Evolutionary conservation across 2,797 vertebrate species (phyloP).

Genomic region (Nothura maculosa): DNA sequence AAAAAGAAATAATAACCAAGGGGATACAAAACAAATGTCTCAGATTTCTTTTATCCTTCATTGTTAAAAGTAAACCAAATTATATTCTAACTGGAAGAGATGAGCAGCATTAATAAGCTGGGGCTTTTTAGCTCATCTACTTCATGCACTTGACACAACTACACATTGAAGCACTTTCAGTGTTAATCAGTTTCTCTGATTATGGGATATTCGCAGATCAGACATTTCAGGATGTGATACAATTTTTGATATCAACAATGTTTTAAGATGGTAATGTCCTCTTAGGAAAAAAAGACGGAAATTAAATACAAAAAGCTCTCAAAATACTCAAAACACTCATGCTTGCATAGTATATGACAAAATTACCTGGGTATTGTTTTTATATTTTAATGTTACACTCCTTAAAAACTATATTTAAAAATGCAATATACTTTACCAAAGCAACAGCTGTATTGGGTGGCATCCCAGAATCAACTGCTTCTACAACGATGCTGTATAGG

Average conservation of each 20-base stretch:
- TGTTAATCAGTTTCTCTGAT: background rate
- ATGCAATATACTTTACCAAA: constrained; percentile 70
- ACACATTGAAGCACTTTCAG: background rate
- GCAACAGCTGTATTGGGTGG: constrained; percentile 79
- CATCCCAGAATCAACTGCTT: constrained; percentile 79
- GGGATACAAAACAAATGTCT: background rate
- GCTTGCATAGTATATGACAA: background rate
- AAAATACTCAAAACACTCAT: background rate
- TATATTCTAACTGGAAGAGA: background rate
- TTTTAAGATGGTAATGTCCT: background rate
- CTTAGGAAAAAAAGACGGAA: background rate
- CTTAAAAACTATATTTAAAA: background rate
- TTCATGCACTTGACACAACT: background rate
- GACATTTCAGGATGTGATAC: background rate
- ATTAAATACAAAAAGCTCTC: background rate
- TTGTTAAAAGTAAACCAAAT: background rate
- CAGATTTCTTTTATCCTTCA: background rate
- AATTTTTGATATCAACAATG: background rate
- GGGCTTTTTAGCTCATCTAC: background rate
- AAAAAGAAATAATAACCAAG: background rate
- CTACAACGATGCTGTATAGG: constrained; percentile 78
- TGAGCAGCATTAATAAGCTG: background rate
- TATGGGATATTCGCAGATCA: background rate
- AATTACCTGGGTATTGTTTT: background rate
- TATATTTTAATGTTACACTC: background rate